Evolutionary conservation across 2,797 vertebrate species (phyloP), one percentile per base, ranked within the genome.

Genomic region (Eulemur rubriventer): DNA sequence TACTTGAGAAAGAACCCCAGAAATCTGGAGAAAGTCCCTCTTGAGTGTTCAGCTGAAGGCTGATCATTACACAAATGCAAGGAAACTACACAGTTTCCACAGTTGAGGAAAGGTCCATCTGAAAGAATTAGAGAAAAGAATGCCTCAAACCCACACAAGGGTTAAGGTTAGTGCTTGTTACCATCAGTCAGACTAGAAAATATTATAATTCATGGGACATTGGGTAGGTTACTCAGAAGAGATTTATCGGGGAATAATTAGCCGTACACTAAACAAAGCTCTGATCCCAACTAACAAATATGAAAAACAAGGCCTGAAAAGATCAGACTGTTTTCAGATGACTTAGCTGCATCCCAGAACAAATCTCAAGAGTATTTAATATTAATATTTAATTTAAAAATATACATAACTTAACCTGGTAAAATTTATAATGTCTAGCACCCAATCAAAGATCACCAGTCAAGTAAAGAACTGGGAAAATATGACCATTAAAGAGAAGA

Each of bases 311-410:
- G 55, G 82, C 14, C 7, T 70, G 35, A 88, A 46, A 85, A 87
- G 67, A 87, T 61, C 28, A 63, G n/a, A 61, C 12, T 48, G 14
- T 78, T 82, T 95, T 50, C 26, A 41, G 3, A 20, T 69, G 33
- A 73, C 48, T 87, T 96, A 93, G 79, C 6, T 78, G 48, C 4
- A 65, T 75, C 26, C 48, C 10, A 79, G 38, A 89, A 43, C 11
- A 79, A 94, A 92, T 4, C 59, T 87, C 22, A 91, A 93, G 73
- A 81, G 20, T 89, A 50, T 82, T 83, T 87, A 83, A 35, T 92
- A 76, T 41, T 41, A 41, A 41, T 41, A 41, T 41, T 41, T 41
- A 41, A 41, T 41, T 41, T 41, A 41, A 41, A 87, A 87, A 88
- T 88, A 80, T 30, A 55, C 38, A 81, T 46, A 18, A 94, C 55